These are phyloP conservation scores for Lepidonotus clava DNA, from an alignment of 2,888 invertebrate genomes.

Conservation along the genomic window DNA sequence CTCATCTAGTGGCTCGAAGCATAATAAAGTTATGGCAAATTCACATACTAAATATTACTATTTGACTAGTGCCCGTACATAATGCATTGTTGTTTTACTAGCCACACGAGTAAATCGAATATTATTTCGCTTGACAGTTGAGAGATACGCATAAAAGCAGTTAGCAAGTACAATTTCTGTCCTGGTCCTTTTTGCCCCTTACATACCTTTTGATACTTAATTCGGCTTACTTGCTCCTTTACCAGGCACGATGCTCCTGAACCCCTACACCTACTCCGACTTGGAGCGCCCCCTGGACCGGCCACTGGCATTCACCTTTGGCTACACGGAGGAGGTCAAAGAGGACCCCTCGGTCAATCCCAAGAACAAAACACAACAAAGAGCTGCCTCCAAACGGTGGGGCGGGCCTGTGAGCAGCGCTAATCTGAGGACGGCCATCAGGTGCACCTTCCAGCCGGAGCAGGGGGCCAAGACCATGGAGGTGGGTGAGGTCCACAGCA, in stretches of 20 bases:
- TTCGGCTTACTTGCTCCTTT: too few relatives aligned
- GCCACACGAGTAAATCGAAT: too few relatives aligned
- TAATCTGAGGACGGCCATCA: neutral
- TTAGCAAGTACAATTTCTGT: too few relatives aligned
- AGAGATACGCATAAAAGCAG: too few relatives aligned
- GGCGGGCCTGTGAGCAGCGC: neutral
- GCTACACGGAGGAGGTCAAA: neutral
- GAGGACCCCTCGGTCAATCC: neutral
- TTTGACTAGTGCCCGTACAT: too few relatives aligned
- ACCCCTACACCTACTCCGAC: conserved; percentile 55
- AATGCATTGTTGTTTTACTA: too few relatives aligned
- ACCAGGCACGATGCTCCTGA: conserved; percentile 59
- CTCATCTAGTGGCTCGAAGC: too few relatives aligned
- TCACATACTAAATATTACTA: too few relatives aligned
- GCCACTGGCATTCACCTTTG: conserved; percentile 57
- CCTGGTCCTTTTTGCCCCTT: too few relatives aligned
- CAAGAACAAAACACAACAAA: neutral
- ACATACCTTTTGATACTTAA: too few relatives aligned
- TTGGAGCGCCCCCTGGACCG: conserved; percentile 58
- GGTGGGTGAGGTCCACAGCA: conserved; percentile 41
- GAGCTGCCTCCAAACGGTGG: neutral
- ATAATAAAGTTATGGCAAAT: too few relatives aligned
- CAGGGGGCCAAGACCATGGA: conserved; percentile 49
- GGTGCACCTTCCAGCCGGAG: conserved; percentile 56
- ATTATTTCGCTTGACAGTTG: too few relatives aligned